Conservation (phyloP, 2,888 invertebrate genomes). For the Operophtera brumata region DNA sequence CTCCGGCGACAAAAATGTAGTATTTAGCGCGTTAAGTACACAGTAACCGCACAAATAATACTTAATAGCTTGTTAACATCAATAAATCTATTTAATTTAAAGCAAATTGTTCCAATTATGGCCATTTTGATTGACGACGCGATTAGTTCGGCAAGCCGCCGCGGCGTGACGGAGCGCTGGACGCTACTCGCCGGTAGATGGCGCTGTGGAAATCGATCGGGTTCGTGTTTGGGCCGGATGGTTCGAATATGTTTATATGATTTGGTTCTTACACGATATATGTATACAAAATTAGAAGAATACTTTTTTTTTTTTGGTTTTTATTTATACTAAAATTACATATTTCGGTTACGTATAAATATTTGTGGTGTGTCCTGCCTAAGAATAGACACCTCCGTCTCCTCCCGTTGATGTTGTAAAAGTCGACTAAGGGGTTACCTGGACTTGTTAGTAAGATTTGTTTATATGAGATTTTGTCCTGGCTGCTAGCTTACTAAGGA, state of each 20-base stretch:
- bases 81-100: constrained; percentile 72
- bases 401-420: no score
- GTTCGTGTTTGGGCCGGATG: constrained; percentile 14
- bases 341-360: no score
- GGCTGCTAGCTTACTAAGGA: no score
- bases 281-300: no score
- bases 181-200: constrained; percentile 70
- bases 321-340: no score
- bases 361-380: no score
- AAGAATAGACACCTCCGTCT: no score
- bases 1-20: constrained; percentile 25
- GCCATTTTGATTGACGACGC: constrained; percentile 54
- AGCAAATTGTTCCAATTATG: constrained; percentile 68
- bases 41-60: constrained; percentile 31
- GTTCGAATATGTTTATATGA: constrained; percentile 16
- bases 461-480: no score
- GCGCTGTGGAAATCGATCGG: constrained; percentile 49
- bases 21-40: constrained; percentile 37
- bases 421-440: no score
- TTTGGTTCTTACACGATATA: no score
- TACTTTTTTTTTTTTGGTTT: no score
- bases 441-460: no score
- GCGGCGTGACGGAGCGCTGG: constrained; percentile 51
- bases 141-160: constrained; percentile 46
- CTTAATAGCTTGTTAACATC: constrained; percentile 51